Percentiles rank a stretch among this genome's conserved stretches.
phyloP scores from a whole-genome alignment of 2,797 vertebrate species.

The Phoebastria nigripes region DNA sequence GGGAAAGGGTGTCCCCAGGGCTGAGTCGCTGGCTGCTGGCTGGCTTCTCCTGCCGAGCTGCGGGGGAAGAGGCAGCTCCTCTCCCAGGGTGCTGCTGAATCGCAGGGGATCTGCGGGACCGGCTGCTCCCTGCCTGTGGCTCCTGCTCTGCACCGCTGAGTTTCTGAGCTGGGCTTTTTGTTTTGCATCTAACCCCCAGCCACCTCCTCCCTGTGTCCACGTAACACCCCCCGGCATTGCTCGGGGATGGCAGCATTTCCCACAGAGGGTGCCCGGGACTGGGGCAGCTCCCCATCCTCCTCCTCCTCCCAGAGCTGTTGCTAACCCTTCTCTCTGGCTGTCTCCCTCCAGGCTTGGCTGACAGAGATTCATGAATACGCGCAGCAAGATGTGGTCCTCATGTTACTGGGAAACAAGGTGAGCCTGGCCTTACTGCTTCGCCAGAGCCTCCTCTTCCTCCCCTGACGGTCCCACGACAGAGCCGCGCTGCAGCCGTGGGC shows the following conservation, averaged over 20 bases:
- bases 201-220: background rate
- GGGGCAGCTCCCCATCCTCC: background rate
- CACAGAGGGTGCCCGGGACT: background rate
- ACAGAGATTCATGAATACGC: slow-evolving; percentile 91
- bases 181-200: background rate
- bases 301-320: rapidly evolving
- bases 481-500: rapidly evolving
- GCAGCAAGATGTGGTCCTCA: slow-evolving; percentile 89
- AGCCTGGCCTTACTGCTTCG: background rate
- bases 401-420: slow-evolving; percentile 95
- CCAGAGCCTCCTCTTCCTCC: background rate
- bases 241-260: rapidly evolving
- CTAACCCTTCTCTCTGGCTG: background rate
- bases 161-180: background rate
- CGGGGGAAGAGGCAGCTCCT: background rate
- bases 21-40: background rate
- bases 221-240: background rate
- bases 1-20: background rate
- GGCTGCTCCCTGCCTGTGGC: background rate
- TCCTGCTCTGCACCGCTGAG: background rate
- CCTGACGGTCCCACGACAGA: rapidly evolving
- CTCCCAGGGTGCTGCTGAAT: background rate
- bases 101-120: background rate
- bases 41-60: background rate
- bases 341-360: slow-evolving; percentile 85